Evolutionary conservation across 2,888 invertebrate species (phyloP), one percentile per base, ranked within the genome.

Genomic region (Perizoma affinitatum): DNA sequence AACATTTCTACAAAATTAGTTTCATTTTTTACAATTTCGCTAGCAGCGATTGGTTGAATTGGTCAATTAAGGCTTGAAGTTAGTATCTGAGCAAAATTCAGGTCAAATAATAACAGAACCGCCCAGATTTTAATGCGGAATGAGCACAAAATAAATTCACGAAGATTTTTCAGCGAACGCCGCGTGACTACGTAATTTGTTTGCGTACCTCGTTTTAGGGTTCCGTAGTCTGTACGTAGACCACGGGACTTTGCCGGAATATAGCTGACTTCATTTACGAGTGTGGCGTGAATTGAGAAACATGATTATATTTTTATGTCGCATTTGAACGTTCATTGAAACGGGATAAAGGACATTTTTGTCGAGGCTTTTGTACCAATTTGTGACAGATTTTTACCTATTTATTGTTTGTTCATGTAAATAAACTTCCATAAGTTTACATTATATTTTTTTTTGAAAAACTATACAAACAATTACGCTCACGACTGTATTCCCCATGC

Each of bases 151-250:
- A 86, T 86, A 84, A 85, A 87, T 86, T 86, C 81, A 76, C 75
- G 71, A 80, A 84, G 83, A 86, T 86, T 86, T 87, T 87, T 86
- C 84, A 83, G 71, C 69, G 78, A 71, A 84, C 85, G 83, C 76
- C 75, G 68, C 55, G 69, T 52, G 86, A 86, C 84, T 87, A 73
- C 78, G 81, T 86, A 83, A 87, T 86, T 84, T 80, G 77, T 79
- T 77, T 72, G 70, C 66, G 74, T 74, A 74, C 71, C 68, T 65
- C 68, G 65, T 67, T 76, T 71, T 68, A 66, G 69, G 74, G 76
- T 73, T 70, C 60, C 65, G 67, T 58, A 51, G 58, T 69, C 60
- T 64, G 67, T 59, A 50, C 58, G 60, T 41, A 60, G 57, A 58
- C 65, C 55, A 58, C 43, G 47, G 58, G 57, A 62, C 66, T 56